Evolutionary conservation across 1,140 invertebrate genomes (phyloP), one percentile per base, ranked within the genome.

Genomic region (Trichomalopsis sarcophagae): DNA sequence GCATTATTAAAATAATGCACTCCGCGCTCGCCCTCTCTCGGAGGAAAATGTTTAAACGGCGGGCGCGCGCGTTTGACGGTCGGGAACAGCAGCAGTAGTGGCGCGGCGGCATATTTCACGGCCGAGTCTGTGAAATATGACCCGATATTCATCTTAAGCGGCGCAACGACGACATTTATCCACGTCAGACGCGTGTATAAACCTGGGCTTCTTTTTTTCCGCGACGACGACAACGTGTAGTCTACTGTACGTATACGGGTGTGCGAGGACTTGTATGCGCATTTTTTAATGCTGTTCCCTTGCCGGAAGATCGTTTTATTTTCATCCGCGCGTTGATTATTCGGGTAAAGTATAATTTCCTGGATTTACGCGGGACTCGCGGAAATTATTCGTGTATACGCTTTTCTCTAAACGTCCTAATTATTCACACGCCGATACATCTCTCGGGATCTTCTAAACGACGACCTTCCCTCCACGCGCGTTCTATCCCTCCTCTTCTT

Each of bases 1-100:
- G 87, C 87, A 87, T 89, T 91, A 90, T 90, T 88, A 91, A 91
- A 91, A 90, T 90, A 88, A 88, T 88, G 88, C 62, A 84, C 88
- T 86, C 77, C 30, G 23, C 17, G 11, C 71, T 50, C 47, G 14
- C 47, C 10, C 47, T 50, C 47, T 50, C 47, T 50, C 47, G 83
- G 86, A 75, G 81, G 84, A 78, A 89, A 88, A 89, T 86, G 86
- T 84, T 87, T 87, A 86, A 87, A 84, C 85, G 85, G 76, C 80
- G 79, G 81, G 55, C 27, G 27, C 55, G 17, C 14, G 79, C 86
- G 86, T 89, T 88, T 87, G 87, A 86, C 87, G 86, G 76, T 77
- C 62, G 68, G 75, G 69, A 62, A 62, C 55, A 62, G 55, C 55
- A 21, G 55, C 55, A 62, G 55, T 17, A 50, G 47, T 17, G 17